phyloP scores from a whole-genome alignment of 2,888 invertebrate species.

The Aplocera efformata region DNA sequence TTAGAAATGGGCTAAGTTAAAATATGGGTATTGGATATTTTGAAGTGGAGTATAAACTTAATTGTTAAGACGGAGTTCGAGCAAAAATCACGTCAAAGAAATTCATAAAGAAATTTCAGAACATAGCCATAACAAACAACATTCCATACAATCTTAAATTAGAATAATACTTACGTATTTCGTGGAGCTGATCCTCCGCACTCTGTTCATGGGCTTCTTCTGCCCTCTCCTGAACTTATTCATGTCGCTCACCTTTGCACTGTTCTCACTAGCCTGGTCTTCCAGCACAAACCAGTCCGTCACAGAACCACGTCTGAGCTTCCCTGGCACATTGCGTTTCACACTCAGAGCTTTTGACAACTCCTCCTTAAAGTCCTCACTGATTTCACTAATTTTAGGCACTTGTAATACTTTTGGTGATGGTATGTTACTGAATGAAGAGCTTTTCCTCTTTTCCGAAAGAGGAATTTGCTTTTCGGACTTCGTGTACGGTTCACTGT shows the following conservation, averaged over 20 bases:
- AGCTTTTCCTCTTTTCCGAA: slow-evolving; percentile 59
- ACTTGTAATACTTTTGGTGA: slow-evolving; percentile 65
- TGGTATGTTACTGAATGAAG: slow-evolving; percentile 58
- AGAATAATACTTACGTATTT: slow-evolving; percentile 67
- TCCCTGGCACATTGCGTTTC: slow-evolving; percentile 37
- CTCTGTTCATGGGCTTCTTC: slow-evolving; percentile 61
- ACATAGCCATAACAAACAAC: no score
- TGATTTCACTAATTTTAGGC: slow-evolving; percentile 57
- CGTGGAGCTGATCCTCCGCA: slow-evolving; percentile 70
- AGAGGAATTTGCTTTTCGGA: slow-evolving; percentile 36
- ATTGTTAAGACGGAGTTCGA: no score
- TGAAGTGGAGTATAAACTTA: no score
- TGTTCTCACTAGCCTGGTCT: slow-evolving; percentile 39
- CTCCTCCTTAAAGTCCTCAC: slow-evolving; percentile 66
- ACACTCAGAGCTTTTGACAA: slow-evolving; percentile 50
- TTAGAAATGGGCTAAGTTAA: no score
- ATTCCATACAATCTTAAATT: no score
- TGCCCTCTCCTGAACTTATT: slow-evolving; percentile 62
- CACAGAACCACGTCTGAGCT: slow-evolving; percentile 61
- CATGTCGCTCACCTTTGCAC: slow-evolving; percentile 28
- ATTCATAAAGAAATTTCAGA: no score
- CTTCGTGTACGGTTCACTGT: slow-evolving; percentile 68
- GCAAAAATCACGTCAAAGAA: no score
- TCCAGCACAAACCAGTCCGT: slow-evolving; percentile 74
- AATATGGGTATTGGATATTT: no score